A percentile compares a stretch with the other conserved stretches of the same genome.
Conservation (phyloP, 2,888 invertebrate species). For the Phortica okadai region DNA sequence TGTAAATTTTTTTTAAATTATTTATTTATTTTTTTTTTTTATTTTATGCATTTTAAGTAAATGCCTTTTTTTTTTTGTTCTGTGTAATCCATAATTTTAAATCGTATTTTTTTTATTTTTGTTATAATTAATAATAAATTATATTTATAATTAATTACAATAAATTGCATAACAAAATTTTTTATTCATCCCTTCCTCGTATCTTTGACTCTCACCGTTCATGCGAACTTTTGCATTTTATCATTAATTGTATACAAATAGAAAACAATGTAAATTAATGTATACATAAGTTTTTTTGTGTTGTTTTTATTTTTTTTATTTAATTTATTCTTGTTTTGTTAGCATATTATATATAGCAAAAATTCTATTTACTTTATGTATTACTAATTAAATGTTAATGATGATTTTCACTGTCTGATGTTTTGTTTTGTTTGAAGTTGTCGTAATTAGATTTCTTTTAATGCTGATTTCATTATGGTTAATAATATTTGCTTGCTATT, state of each 20-base stretch:
- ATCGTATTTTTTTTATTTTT: slow-evolving; percentile 37
- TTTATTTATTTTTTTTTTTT: slow-evolving; percentile 38
- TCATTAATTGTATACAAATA: slow-evolving; percentile 46
- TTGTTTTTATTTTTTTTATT: slow-evolving; percentile 26
- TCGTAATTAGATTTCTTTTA: slow-evolving; percentile 17
- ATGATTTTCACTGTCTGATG: slow-evolving; percentile 25
- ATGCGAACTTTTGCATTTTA: slow-evolving; percentile 17
- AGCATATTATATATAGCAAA: slow-evolving; percentile 13
- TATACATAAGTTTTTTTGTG: slow-evolving; percentile 29
- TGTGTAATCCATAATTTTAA: slow-evolving; percentile 46
- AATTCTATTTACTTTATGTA: slow-evolving; percentile 21
- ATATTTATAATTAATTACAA: slow-evolving; percentile 68
- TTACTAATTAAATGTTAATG: slow-evolving; percentile 33
- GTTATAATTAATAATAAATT: slow-evolving; percentile 57
- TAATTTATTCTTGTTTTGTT: slow-evolving; percentile 3
- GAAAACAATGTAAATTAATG: slow-evolving; percentile 57
- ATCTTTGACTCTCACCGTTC: background rate
- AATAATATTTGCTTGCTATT: slow-evolving; percentile 14
- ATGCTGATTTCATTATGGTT: slow-evolving; percentile 7
- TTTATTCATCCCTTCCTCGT: slow-evolving; percentile 36
- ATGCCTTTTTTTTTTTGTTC: slow-evolving; percentile 54
- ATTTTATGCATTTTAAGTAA: slow-evolving; percentile 55
- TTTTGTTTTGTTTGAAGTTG: slow-evolving; percentile 20
- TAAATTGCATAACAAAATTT: slow-evolving; percentile 66
- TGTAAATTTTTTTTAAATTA: slow-evolving; percentile 33